Evolutionary conservation across 2,888 invertebrate genomes (phyloP).

Genomic region (Liopterus haemorrhoidalis): DNA sequence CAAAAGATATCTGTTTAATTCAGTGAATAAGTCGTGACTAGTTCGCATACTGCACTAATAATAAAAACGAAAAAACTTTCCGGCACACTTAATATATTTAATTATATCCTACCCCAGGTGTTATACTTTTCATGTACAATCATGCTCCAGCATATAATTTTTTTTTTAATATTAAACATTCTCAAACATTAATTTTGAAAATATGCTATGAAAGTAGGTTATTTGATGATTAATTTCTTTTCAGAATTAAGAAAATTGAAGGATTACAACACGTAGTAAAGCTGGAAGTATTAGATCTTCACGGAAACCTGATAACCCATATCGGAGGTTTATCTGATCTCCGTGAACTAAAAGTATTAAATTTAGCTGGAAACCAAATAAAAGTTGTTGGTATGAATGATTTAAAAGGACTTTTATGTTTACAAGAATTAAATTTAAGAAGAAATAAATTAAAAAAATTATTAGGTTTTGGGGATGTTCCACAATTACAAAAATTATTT

Average conservation of each 20-base stretch:
- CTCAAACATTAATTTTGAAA: neutral
- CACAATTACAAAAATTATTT: slow-evolving; percentile 70
- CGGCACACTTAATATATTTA: no score
- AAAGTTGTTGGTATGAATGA: slow-evolving; percentile 69
- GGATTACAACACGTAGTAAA: slow-evolving; percentile 65
- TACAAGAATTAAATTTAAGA: slow-evolving; percentile 83
- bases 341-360: slow-evolving; percentile 78
- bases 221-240: slow-evolving; percentile 34
- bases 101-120: no score
- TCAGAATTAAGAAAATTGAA: slow-evolving; percentile 72
- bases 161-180: neutral
- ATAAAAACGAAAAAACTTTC: no score
- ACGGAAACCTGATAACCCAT: slow-evolving; percentile 77
- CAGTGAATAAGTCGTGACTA: no score
- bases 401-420: slow-evolving; percentile 67
- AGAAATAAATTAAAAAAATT: slow-evolving; percentile 77
- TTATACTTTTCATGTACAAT: no score
- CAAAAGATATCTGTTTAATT: no score
- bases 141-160: no score
- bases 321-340: slow-evolving; percentile 65
- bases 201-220: no score
- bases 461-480: slow-evolving; percentile 71
- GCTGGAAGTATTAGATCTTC: slow-evolving; percentile 85
- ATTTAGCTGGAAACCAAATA: slow-evolving; percentile 88
- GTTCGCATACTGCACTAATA: no score